Conservation (phyloP, 1,140 invertebrate species). For the Streblospio benedicti region DNA sequence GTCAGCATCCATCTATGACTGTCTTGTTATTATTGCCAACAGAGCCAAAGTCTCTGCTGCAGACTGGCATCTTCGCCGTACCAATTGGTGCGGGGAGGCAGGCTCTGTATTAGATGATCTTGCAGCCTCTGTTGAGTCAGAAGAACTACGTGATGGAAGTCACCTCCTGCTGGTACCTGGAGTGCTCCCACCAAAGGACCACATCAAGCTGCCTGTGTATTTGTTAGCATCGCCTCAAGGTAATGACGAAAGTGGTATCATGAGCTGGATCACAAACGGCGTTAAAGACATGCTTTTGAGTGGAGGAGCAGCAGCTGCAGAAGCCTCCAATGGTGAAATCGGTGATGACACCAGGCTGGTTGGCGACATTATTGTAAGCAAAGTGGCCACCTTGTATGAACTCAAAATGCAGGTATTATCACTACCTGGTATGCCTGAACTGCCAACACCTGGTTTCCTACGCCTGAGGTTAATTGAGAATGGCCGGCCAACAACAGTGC, state of each 20-base stretch:
- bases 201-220: too few species aligned
- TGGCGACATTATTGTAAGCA: slow-evolving; percentile 31
- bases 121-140: slow-evolving; percentile 23
- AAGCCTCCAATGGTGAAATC: not conserved
- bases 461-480: slow-evolving; percentile 28
- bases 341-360: not conserved
- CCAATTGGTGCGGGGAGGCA: slow-evolving; percentile 38
- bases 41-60: too few species aligned
- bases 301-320: too few species aligned
- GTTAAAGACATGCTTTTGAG: too few species aligned
- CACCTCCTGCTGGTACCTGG: slow-evolving; percentile 33
- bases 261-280: too few species aligned
- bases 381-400: slow-evolving; percentile 28
- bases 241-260: too few species aligned
- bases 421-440: slow-evolving; percentile 21
- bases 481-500: slow-evolving; percentile 20
- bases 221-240: too few species aligned
- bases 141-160: slow-evolving; percentile 33
- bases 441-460: slow-evolving; percentile 27
- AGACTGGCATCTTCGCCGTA: slow-evolving; percentile 39
- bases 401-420: slow-evolving; percentile 31
- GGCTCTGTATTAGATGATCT: slow-evolving; percentile 33
- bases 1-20: not conserved
- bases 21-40: not conserved
- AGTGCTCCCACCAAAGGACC: slow-evolving; percentile 36